These are phyloP conservation scores for Burhinus oedicnemus DNA, from an alignment of 2,113 vertebrate genomes.

Conservation along the genomic window DNA sequence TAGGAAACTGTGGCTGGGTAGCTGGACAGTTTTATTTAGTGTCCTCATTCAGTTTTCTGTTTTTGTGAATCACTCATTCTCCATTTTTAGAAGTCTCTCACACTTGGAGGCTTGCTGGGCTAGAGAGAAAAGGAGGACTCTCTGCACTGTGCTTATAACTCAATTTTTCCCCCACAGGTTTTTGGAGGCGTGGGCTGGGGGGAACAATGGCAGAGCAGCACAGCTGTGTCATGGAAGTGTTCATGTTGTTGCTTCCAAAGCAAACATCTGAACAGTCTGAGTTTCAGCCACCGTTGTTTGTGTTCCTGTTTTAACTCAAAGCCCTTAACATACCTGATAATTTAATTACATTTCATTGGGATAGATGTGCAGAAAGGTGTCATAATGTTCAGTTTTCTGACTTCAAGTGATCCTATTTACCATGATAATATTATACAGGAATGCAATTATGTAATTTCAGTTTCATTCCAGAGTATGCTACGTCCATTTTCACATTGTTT, in stretches of 20 bases:
- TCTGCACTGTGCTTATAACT: background rate
- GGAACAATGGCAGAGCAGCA: background rate
- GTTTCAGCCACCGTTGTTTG: background rate
- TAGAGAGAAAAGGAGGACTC: background rate
- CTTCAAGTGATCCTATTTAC: background rate
- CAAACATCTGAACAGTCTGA: background rate
- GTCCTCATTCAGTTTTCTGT: conserved; percentile 18
- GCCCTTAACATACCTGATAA: background rate
- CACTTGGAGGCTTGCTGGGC: background rate
- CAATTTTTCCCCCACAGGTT: background rate
- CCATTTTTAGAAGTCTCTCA: conserved; percentile 12
- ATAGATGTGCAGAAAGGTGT: background rate
- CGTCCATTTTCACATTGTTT: background rate
- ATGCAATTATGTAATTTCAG: background rate
- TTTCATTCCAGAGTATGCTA: background rate
- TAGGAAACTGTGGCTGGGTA: background rate
- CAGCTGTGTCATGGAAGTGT: background rate
- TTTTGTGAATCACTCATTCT: conserved; percentile 42
- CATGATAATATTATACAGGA: background rate
- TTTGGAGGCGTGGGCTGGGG: background rate
- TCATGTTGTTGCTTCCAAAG: background rate
- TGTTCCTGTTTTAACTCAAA: background rate
- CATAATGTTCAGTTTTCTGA: background rate
- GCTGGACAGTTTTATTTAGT: conserved; percentile 1
- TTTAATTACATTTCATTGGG: background rate